Conservation (phyloP, 2,113 vertebrate species). For the Pycnonotus jocosus region DNA sequence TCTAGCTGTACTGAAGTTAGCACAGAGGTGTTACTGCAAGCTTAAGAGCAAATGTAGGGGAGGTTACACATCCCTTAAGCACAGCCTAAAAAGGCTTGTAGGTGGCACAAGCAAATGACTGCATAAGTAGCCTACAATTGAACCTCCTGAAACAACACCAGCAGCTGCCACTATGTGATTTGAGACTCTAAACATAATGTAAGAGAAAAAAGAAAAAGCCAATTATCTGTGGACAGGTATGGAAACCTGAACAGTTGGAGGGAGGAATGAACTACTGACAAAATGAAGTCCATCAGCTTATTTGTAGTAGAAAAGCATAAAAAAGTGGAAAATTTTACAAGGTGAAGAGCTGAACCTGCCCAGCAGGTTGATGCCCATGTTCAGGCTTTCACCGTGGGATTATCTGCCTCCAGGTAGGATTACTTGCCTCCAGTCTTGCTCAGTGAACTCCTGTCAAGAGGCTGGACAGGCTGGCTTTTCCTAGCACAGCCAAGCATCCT, state of each 20-base stretch:
- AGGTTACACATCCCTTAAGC: background rate
- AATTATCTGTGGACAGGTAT: background rate
- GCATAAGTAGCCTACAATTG: background rate
- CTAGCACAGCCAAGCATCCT: background rate
- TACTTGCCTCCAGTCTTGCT: background rate
- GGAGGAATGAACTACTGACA: background rate
- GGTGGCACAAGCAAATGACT: background rate
- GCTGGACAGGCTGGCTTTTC: accelerated
- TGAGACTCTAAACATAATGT: background rate
- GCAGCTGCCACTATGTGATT: background rate
- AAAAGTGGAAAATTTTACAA: background rate
- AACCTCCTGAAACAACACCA: background rate
- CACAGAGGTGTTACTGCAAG: background rate
- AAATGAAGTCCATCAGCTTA: background rate
- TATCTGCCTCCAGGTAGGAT: background rate
- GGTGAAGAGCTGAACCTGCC: background rate
- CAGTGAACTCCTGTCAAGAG: background rate
- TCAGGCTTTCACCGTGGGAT: background rate
- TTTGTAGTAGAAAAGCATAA: background rate
- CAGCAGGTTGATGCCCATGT: accelerated
- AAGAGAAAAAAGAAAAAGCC: background rate
- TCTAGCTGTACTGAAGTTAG: background rate
- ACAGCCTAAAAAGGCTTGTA: background rate
- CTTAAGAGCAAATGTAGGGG: background rate
- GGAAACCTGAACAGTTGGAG: background rate